Base-by-base conservation (phyloP, 1,140 invertebrate species). In the Trichomalopsis sarcophagae region DNA sequence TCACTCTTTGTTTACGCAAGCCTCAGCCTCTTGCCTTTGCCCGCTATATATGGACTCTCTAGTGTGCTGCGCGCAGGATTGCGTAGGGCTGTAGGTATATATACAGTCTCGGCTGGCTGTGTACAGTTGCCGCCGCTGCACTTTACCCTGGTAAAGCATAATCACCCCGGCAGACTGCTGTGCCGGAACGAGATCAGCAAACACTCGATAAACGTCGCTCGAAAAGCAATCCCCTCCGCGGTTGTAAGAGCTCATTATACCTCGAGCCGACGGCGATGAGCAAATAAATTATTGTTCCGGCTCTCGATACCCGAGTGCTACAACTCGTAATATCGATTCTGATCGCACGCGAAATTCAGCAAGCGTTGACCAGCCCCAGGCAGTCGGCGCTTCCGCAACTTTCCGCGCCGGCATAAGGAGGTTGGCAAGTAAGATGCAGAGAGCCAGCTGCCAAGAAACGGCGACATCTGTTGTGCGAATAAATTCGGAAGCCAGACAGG, bases 121-220 rank as follows among this genome's bases (percentile, higher is more conserved):
- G 76, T 27, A 17, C 27, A 27, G 68, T 33, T 71, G 27, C 66
- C 6, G 23, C n/a, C 6, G 68, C 30, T 33, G 27, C 68, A 90
- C 87, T 90, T 89, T 87, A 80, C 81, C 55, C 84, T 85, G 84
- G 87, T 88, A 87, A 81, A 87, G 86, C 88, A 88, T 89, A 89
- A 90, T 89, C 88, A 87, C 87, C 80, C 81, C 36, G 73, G 69
- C 82, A 85, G 62, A 66, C 44, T 86, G 74, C 44, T 86, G 86
- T 86, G 86, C 40, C 55, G 30, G 73, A 62, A 69, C 36, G 80
- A 87, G 86, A 84, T 86, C 74, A 83, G 87, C 88, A 88, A 87
- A 85, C 87, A 84, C 87, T 80, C 82, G 79, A 85, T 87, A 71
- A 73, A 71, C 80, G 81, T 75, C 78, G 71, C 81, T 33, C 23